These are phyloP conservation scores for Eleginops maclovinus DNA, from an alignment of 2,113 vertebrate genomes.

Conservation along the genomic window DNA sequence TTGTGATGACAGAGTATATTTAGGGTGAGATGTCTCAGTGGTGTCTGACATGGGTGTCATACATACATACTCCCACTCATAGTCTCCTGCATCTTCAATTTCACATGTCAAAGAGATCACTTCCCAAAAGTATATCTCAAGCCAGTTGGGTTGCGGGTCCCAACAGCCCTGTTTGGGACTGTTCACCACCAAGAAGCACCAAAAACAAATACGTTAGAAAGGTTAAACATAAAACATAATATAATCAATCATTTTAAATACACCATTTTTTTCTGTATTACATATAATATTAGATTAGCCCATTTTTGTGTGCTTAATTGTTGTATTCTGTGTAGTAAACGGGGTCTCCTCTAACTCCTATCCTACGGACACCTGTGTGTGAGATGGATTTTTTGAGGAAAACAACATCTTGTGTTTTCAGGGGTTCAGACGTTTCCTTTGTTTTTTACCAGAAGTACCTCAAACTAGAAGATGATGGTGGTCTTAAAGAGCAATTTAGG, in stretches of 20 bases:
- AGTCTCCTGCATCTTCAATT: background rate
- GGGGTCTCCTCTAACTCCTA: conserved; percentile 27
- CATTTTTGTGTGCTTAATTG: background rate
- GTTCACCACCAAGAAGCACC: background rate
- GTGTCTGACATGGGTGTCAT: rapidly evolving
- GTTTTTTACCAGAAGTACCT: conserved; percentile 26
- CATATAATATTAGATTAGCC: background rate
- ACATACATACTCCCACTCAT: conserved; percentile 18
- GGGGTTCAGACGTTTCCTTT: background rate
- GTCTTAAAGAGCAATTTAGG: conserved; percentile 14
- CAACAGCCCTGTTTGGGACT: conserved; percentile 4
- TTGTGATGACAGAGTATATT: rapidly evolving
- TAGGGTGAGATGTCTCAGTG: background rate
- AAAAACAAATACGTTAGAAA: no score
- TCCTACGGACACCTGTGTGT: conserved; percentile 15
- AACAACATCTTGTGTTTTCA: background rate
- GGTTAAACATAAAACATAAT: no score
- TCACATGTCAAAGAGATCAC: conserved; percentile 26
- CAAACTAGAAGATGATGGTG: conserved; percentile 18
- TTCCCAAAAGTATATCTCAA: conserved; percentile 4
- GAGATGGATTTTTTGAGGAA: background rate
- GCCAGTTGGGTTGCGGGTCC: conserved; percentile 18
- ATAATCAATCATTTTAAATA: no score
- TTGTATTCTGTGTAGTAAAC: conserved; percentile 37
- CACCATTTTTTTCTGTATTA: no score